Percentiles rank a stretch among this genome's conserved stretches.
Conservation (phyloP, 2,888 invertebrate genomes). For the Pristionchus fissidentatus region DNA sequence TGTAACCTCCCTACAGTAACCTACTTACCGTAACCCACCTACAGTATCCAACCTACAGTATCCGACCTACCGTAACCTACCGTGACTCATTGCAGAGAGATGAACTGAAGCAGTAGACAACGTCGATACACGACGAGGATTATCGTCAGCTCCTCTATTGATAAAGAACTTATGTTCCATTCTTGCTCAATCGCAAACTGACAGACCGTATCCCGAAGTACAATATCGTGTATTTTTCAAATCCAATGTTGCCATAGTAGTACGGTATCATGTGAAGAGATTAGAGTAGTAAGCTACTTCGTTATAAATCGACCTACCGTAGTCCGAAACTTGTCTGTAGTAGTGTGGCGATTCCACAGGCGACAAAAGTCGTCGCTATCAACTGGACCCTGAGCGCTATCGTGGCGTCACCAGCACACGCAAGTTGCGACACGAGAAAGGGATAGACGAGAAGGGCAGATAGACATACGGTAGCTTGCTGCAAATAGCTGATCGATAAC, state of each 20-base stretch:
- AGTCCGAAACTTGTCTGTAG: slow-evolving; percentile 70
- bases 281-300: too few species aligned
- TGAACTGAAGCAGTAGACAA: not conserved
- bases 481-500: too few species aligned
- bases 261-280: too few species aligned
- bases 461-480: slow-evolving; percentile 72
- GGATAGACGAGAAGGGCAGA: slow-evolving; percentile 69
- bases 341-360: slow-evolving; percentile 67
- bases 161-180: too few species aligned
- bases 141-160: too few species aligned
- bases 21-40: not conserved
- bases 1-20: not conserved
- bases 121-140: too few species aligned
- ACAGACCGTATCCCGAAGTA: too few species aligned
- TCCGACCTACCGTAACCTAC: too few species aligned
- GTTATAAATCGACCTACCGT: too few species aligned
- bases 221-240: too few species aligned
- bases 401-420: slow-evolving; percentile 66
- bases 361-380: slow-evolving; percentile 69
- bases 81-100: not conserved
- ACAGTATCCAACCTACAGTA: not conserved
- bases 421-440: slow-evolving; percentile 64
- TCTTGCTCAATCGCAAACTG: not conserved
- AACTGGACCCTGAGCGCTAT: slow-evolving; percentile 66
- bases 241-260: too few species aligned